Evolutionary conservation across 2,888 invertebrate genomes (phyloP).

Genomic region (Tuberolachnus salignus): DNA sequence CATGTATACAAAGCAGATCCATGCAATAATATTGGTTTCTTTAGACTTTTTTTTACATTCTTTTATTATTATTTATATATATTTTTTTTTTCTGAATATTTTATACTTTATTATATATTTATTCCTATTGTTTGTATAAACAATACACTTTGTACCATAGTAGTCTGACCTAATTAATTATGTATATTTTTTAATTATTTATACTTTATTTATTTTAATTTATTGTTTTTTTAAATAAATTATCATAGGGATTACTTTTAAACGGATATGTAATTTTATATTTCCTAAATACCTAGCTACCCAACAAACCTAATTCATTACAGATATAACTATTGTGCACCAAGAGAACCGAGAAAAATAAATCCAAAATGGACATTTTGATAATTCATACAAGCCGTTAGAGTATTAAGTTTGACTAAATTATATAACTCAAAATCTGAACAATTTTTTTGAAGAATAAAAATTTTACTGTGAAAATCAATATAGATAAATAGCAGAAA

Average conservation of each 20-base stretch:
- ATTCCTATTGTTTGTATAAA: constrained; percentile 56
- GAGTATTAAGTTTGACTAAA: too few relatives aligned
- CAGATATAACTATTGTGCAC: neutral
- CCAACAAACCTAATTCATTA: neutral
- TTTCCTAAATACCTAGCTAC: neutral
- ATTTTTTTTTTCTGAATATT: constrained; percentile 9
- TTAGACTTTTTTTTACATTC: constrained; percentile 19
- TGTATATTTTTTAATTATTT: constrained; percentile 54
- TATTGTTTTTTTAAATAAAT: constrained; percentile 55
- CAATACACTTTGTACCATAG: constrained; percentile 55
- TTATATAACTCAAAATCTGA: too few relatives aligned
- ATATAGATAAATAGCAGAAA: too few relatives aligned
- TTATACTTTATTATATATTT: constrained; percentile 46
- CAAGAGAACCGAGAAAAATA: neutral
- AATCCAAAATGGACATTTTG: neutral
- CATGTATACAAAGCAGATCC: neutral
- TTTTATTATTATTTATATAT: constrained; percentile 11
- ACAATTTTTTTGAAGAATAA: too few relatives aligned
- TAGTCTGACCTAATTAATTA: constrained; percentile 54
- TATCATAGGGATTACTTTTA: constrained; percentile 52
- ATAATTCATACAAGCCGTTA: too few relatives aligned
- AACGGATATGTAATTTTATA: constrained; percentile 17
- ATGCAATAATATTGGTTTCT: neutral
- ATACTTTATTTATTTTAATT: constrained; percentile 54
- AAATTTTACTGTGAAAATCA: too few relatives aligned